phyloP scores from a whole-genome alignment of 2,797 vertebrate species.

The Xenops minutus region DNA sequence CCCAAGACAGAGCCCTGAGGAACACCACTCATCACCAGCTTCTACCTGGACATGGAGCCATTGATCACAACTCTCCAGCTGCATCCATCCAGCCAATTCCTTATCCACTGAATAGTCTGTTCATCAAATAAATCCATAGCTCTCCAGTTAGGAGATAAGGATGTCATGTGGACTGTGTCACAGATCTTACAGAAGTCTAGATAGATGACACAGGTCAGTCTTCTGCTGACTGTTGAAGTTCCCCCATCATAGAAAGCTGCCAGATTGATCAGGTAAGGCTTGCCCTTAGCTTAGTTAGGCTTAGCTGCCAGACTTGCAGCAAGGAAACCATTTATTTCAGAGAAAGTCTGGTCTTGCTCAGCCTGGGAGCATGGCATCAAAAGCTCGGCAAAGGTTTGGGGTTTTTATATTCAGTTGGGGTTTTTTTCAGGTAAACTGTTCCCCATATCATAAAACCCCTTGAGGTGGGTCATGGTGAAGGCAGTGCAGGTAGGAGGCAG shows the following conservation, averaged over 20 bases:
- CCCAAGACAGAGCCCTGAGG: not conserved
- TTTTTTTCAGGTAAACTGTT: not conserved
- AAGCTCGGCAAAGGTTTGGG: not conserved
- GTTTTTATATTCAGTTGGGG: not conserved
- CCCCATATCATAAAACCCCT: not conserved
- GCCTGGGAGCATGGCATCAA: not conserved
- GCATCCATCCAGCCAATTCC: not conserved
- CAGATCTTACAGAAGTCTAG: not conserved
- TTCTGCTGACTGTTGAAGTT: not conserved
- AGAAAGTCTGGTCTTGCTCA: not conserved
- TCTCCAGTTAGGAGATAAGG: not conserved
- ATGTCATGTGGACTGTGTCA: accelerated
- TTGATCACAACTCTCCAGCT: not conserved
- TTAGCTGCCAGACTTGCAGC: not conserved
- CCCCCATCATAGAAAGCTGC: not conserved
- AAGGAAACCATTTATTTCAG: not conserved
- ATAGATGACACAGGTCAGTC: not conserved
- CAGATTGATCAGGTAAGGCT: not conserved
- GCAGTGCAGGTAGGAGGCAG: not conserved
- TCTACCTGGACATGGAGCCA: not conserved
- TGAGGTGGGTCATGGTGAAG: not conserved
- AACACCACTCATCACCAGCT: too few relatives aligned
- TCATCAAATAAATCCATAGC: not conserved
- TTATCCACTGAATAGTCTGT: not conserved
- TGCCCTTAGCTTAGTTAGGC: not conserved